A percentile compares a stretch with the other conserved stretches of the same genome.
These are phyloP conservation scores for Cossypha niveicapilla DNA, from an alignment of 2,797 vertebrate species.

Conservation along the genomic window DNA sequence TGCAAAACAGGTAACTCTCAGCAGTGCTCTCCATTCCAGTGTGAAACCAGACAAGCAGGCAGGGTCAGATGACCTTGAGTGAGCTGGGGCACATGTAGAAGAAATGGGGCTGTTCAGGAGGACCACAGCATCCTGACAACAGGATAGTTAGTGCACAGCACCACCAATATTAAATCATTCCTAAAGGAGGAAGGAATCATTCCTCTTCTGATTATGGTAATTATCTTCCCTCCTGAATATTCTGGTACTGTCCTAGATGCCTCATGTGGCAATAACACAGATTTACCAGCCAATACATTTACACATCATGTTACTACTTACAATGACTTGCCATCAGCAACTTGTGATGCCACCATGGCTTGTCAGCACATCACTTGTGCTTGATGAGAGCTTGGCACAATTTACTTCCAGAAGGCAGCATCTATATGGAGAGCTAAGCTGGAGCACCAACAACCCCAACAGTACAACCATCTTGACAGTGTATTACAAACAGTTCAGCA, in stretches of 20 bases:
- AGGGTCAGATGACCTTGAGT: neutral
- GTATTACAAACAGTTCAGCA: neutral
- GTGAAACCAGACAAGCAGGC: neutral
- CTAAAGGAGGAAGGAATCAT: neutral
- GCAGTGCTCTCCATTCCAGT: neutral
- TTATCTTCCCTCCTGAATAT: neutral
- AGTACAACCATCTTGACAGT: neutral
- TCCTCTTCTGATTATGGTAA: neutral
- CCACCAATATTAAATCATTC: neutral
- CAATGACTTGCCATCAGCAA: neutral
- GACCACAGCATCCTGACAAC: neutral
- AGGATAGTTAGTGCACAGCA: neutral
- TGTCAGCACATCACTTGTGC: neutral
- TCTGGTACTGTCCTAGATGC: neutral
- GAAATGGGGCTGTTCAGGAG: neutral
- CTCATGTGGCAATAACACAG: neutral
- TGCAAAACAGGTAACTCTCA: neutral
- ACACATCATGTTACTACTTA: neutral
- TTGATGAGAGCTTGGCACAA: neutral
- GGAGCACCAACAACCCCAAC: neutral
- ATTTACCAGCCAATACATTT: neutral
- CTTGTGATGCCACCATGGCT: neutral
- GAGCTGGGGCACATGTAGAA: neutral
- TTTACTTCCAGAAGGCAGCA: neutral
- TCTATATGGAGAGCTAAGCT: neutral